Evolutionary conservation across 2,888 invertebrate genomes (phyloP), one percentile per base, ranked within the genome.

Genomic region (Nomada ferruginata): DNA sequence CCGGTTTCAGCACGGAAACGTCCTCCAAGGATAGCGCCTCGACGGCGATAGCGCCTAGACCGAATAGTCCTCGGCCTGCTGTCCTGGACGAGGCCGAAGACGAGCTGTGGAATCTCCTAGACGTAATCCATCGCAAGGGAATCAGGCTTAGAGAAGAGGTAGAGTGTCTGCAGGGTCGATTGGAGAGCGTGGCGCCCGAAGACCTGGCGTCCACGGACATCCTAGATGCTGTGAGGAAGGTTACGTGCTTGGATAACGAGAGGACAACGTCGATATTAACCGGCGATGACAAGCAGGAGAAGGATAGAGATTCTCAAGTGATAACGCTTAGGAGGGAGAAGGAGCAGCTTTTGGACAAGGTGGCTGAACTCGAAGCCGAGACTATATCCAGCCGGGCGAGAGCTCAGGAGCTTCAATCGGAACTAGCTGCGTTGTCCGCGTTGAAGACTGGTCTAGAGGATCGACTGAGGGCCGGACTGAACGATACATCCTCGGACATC

Each of bases 1-100:
- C 97, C 66, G 98, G 98, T 74, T 98, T 98, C 94, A 97, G 97
- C 94, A 97, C 98, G 81, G 98, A 98, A 94, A 97, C 97, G 70
- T 97, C 97, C 72, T 96, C 96, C 91, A 97, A 97, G 85, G 97
- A 97, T 91, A 96, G 96, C 92, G 96, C 96, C 29, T 96, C 96
- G 76, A 95, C 95, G 84, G 95, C 95, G 79, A 92, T 93, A 60
- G 91, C 93, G 11, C 89, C 93, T 63, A 91, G 93, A n/a, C 88
- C 90, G 10, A 85, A 64, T 15, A 92, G 92, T 74, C 89, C 95
- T 91, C 74, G 94, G 78, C 81, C 92, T 91, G 87, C 82, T 50
- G 74, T 93, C 23, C 85, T 93, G 65, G 94, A 94, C 85, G 95
- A 95, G 86, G 96, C 96, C 23, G 96, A 97, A 91, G 97, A 97